Evolutionary conservation across 2,797 vertebrate species (phyloP).

Genomic region (Trachurus trachurus): DNA sequence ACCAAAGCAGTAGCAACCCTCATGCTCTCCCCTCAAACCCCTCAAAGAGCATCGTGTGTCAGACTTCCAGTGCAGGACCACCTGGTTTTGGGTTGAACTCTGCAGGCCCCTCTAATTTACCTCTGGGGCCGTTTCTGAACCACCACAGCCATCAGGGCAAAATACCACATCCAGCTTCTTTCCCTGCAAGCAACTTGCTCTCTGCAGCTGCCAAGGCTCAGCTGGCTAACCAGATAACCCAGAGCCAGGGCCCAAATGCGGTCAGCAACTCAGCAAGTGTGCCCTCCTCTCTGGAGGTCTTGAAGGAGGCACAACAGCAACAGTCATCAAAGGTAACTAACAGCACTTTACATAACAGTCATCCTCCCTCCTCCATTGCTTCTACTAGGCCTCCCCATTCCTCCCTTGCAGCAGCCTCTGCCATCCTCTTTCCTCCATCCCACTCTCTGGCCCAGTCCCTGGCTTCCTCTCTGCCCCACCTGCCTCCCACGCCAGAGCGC

Average conservation of each 20-base stretch:
- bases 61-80: slow-evolving; percentile 58
- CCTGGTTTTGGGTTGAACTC: slow-evolving; percentile 69
- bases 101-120: slow-evolving; percentile 78
- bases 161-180: slow-evolving; percentile 83
- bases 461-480: slow-evolving; percentile 70
- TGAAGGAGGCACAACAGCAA: slow-evolving; percentile 82
- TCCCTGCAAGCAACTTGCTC: slow-evolving; percentile 92
- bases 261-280: slow-evolving; percentile 59
- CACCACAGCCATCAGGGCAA: slow-evolving; percentile 85
- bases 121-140: slow-evolving; percentile 85
- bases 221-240: slow-evolving; percentile 88
- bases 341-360: slow-evolving; percentile 94
- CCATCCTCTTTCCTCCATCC: slow-evolving; percentile 78
- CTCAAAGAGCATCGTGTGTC: slow-evolving; percentile 64
- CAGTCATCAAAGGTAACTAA: slow-evolving; percentile 87
- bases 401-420: slow-evolving; percentile 76
- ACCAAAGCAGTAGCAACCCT: slow-evolving; percentile 86
- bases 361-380: slow-evolving; percentile 74
- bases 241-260: slow-evolving; percentile 71
- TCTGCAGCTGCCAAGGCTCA: slow-evolving; percentile 94
- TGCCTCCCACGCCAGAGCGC: slow-evolving; percentile 69
- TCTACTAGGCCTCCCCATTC: slow-evolving; percentile 77
- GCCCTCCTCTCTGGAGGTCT: slow-evolving; percentile 67
- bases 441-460: slow-evolving; percentile 77
- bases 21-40: slow-evolving; percentile 73